Evolutionary conservation across 2,113 vertebrate species (phyloP).

Genomic region (Melanotaenia duboulayi): DNA sequence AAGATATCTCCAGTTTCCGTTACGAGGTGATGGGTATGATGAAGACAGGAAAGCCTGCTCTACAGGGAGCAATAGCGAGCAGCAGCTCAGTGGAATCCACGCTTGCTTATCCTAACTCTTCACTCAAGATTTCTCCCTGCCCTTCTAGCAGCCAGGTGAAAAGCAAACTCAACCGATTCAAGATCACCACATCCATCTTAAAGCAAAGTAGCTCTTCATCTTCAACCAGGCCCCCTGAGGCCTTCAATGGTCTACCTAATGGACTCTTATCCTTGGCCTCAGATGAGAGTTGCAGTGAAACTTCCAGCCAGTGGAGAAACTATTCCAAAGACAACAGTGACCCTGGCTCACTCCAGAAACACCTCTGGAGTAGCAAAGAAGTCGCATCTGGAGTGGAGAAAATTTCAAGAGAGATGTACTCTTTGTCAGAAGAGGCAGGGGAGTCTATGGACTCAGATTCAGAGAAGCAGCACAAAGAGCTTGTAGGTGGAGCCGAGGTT

Average conservation of each 20-base stretch:
- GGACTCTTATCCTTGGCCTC: slow-evolving; percentile 80
- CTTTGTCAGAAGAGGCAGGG: slow-evolving; percentile 87
- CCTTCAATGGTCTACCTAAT: slow-evolving; percentile 85
- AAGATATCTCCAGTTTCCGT: slow-evolving; percentile 98
- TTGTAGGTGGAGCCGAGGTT: neutral
- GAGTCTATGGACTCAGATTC: slow-evolving; percentile 59
- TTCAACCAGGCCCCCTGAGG: slow-evolving; percentile 71
- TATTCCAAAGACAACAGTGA: slow-evolving; percentile 86
- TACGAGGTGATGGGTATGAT: slow-evolving; percentile 97
- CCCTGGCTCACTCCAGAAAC: slow-evolving; percentile 88
- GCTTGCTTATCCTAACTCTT: slow-evolving; percentile 84
- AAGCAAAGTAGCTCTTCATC: slow-evolving; percentile 84
- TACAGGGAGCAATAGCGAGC: slow-evolving; percentile 74
- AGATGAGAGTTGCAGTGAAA: slow-evolving; percentile 77
- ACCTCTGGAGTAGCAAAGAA: slow-evolving; percentile 73
- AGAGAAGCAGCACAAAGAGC: slow-evolving; percentile 36
- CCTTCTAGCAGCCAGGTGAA: slow-evolving; percentile 80
- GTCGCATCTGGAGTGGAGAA: slow-evolving; percentile 54
- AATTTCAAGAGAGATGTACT: slow-evolving; percentile 85
- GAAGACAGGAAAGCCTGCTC: slow-evolving; percentile 86
- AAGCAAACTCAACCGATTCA: slow-evolving; percentile 89
- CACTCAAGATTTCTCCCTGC: slow-evolving; percentile 76
- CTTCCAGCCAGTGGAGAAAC: slow-evolving; percentile 78
- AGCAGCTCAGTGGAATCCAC: slow-evolving; percentile 63
- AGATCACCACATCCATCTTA: slow-evolving; percentile 89